Evolutionary conservation across 2,113 vertebrate species (phyloP).

Genomic region (Acrocephalus kingi): DNA sequence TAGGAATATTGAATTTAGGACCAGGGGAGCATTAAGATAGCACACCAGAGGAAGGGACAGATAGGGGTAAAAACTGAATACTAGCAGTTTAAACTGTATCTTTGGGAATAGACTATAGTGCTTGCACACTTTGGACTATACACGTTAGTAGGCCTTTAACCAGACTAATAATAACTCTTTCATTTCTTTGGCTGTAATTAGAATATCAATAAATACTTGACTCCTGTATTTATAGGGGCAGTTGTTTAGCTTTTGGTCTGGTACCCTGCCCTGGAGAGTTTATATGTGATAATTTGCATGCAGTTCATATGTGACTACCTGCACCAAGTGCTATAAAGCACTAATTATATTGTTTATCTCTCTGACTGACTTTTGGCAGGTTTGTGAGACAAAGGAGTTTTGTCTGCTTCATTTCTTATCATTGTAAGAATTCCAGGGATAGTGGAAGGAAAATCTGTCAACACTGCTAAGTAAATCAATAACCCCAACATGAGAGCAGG

Average conservation of each 20-base stretch:
- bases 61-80: background rate
- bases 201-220: background rate
- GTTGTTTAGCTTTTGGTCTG: background rate
- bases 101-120: background rate
- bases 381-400: background rate
- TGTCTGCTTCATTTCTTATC: background rate
- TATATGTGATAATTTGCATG: background rate
- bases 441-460: background rate
- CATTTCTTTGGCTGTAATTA: background rate
- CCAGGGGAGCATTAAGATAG: background rate
- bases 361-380: background rate
- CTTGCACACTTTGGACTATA: background rate
- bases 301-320: background rate
- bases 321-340: background rate
- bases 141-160: fast-evolving
- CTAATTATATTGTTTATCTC: background rate
- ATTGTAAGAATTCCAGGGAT: background rate
- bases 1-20: background rate
- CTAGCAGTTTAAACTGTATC: background rate
- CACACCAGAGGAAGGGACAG: background rate
- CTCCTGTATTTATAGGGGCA: background rate
- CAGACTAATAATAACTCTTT: background rate
- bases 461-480: background rate
- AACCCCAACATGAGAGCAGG: background rate
- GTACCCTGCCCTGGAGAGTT: background rate